Conservation (phyloP, 23 tunicate species). For the Phallusia fumigata region DNA sequence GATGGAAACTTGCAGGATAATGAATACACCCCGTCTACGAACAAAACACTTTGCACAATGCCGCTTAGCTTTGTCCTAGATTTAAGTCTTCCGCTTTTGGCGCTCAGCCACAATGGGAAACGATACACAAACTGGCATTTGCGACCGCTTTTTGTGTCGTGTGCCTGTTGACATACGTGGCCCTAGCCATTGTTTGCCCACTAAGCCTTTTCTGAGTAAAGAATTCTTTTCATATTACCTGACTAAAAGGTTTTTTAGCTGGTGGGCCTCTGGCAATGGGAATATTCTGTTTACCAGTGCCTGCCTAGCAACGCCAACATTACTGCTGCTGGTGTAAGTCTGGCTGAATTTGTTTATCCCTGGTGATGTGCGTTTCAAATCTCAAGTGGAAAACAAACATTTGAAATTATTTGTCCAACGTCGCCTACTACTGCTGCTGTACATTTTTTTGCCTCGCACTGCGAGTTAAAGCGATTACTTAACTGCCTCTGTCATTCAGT, state of each 20-base stretch:
- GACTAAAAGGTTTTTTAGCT: not conserved
- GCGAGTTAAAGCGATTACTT: too few relatives aligned
- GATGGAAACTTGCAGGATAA: not conserved
- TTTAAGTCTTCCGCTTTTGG: not conserved
- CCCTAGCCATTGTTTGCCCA: not conserved
- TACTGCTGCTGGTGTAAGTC: too few relatives aligned
- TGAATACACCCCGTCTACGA: not conserved
- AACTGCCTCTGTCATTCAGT: too few relatives aligned
- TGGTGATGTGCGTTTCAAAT: too few relatives aligned
- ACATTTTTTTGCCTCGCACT: too few relatives aligned
- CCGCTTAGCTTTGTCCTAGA: not conserved
- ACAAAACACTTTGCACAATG: not conserved
- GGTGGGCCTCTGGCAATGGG: not conserved
- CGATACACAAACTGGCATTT: slow-evolving; percentile 9
- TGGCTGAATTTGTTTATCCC: too few relatives aligned
- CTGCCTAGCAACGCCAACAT: not conserved
- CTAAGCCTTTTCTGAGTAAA: not conserved
- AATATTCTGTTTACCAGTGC: not conserved
- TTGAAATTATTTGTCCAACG: too few relatives aligned
- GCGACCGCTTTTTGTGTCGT: not conserved
- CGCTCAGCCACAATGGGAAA: not conserved
- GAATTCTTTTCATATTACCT: not conserved
- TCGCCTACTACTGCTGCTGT: too few relatives aligned
- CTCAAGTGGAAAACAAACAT: too few relatives aligned
- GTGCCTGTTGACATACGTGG: slow-evolving; percentile 15